Evolutionary conservation across 1,140 invertebrate species (phyloP).

Genomic region (Grapholita molesta): DNA sequence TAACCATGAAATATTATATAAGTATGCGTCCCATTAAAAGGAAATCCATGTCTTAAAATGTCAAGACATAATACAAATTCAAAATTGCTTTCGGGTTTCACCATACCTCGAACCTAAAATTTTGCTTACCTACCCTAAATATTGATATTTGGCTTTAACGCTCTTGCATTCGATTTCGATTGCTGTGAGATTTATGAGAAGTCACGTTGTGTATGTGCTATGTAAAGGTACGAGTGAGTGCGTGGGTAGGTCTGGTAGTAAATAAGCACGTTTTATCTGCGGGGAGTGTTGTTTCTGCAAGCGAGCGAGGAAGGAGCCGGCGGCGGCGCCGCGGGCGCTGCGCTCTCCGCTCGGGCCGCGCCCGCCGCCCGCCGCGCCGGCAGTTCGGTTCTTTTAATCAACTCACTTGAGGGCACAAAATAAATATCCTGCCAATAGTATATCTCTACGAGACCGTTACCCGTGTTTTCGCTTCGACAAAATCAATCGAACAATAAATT

Average conservation of each 20-base stretch:
- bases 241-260: constrained; percentile 33
- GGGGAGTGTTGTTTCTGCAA: constrained; percentile 30
- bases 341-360: constrained; percentile 19
- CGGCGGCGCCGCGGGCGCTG: constrained; percentile 19
- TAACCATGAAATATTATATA: too few relatives aligned
- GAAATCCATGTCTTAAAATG: too few relatives aligned
- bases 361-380: constrained; percentile 15
- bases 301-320: constrained; percentile 15
- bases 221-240: constrained; percentile 14
- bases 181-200: neutral
- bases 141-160: neutral
- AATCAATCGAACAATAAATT: constrained; percentile 8
- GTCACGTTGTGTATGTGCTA: neutral
- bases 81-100: neutral
- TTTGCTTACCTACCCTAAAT: neutral
- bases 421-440: constrained; percentile 32
- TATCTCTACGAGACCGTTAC: constrained; percentile 3
- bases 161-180: neutral
- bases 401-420: constrained; percentile 38
- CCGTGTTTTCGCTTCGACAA: constrained; percentile 3
- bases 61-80: too few relatives aligned
- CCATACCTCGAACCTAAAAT: too few relatives aligned
- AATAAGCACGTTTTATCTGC: constrained; percentile 49
- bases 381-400: constrained; percentile 48
- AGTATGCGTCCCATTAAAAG: too few relatives aligned